Conservation (phyloP, 1,140 invertebrate genomes). For the Bombus superbus region DNA sequence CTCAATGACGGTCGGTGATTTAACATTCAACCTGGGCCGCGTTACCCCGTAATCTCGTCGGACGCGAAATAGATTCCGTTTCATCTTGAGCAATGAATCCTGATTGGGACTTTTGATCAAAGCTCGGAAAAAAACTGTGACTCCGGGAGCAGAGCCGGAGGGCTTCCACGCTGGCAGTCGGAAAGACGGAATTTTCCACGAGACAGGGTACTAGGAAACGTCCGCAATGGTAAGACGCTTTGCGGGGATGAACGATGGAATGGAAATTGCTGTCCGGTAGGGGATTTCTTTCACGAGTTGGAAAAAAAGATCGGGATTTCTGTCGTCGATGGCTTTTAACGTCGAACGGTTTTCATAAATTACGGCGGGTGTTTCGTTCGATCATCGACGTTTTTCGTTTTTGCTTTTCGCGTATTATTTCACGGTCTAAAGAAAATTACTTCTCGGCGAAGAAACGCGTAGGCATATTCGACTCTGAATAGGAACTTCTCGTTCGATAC, state of each 20-base stretch:
- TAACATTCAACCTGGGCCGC: conserved; percentile 54
- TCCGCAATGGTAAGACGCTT: conserved; percentile 23
- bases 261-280: not conserved
- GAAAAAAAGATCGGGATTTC: not conserved
- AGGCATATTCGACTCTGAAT: no score
- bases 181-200: conserved; percentile 47
- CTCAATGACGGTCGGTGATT: conserved; percentile 36
- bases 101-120: conserved; percentile 72
- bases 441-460: no score
- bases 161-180: not conserved
- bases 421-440: no score
- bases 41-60: conserved; percentile 49
- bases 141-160: not conserved
- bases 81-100: conserved; percentile 73
- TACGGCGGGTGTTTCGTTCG: not conserved
- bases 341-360: conserved; percentile 40
- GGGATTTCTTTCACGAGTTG: not conserved
- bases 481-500: no score
- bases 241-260: conserved; percentile 8
- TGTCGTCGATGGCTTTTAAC: conserved; percentile 35
- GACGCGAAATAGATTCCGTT: conserved; percentile 70
- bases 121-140: conserved; percentile 39
- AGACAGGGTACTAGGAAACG: not conserved
- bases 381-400: not conserved
- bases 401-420: no score